Conservation (phyloP, 37 sponge, comb jelly and placozoan species). For the Geodia barretti region DNA sequence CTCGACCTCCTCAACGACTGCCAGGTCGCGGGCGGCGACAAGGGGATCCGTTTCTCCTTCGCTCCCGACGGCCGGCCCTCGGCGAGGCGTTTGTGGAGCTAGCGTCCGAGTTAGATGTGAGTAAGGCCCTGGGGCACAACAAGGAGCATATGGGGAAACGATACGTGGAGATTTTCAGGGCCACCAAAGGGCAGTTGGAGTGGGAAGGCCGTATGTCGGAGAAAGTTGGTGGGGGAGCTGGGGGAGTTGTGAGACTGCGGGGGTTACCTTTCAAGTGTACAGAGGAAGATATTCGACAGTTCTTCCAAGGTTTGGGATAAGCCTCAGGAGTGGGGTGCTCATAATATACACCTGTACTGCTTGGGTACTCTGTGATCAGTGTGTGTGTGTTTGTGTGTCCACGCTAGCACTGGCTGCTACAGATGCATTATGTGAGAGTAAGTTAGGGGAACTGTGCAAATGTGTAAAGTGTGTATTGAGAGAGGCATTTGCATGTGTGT, state of each 20-base stretch:
- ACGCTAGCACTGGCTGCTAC: background rate
- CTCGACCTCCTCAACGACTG: conserved; percentile 74
- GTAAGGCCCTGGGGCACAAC: conserved; percentile 65
- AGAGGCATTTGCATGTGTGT: conserved; percentile 11
- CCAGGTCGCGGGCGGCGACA: conserved; percentile 52
- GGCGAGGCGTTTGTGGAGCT: conserved; percentile 94
- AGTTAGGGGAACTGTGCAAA: too few species aligned
- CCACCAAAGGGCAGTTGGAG: conserved; percentile 69
- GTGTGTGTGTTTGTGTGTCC: conserved; percentile 24
- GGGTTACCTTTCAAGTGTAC: conserved; percentile 87
- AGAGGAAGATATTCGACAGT: conserved; percentile 69
- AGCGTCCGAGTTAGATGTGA: conserved; percentile 59
- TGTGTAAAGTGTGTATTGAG: too few species aligned
- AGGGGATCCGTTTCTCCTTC: conserved; percentile 70
- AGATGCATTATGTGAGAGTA: too few species aligned
- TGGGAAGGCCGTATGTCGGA: conserved; percentile 55
- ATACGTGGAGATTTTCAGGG: conserved; percentile 89
- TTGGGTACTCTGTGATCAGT: conserved; percentile 1
- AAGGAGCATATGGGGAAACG: conserved; percentile 87
- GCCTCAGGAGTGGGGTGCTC: background rate
- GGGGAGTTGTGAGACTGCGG: conserved; percentile 84
- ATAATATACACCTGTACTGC: background rate
- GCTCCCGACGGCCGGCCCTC: conserved; percentile 78
- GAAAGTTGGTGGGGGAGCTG: conserved; percentile 33
- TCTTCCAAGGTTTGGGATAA: conserved; percentile 86